phyloP scores from a whole-genome alignment of 2,797 vertebrate genomes.

The Fundulus diaphanus region DNA sequence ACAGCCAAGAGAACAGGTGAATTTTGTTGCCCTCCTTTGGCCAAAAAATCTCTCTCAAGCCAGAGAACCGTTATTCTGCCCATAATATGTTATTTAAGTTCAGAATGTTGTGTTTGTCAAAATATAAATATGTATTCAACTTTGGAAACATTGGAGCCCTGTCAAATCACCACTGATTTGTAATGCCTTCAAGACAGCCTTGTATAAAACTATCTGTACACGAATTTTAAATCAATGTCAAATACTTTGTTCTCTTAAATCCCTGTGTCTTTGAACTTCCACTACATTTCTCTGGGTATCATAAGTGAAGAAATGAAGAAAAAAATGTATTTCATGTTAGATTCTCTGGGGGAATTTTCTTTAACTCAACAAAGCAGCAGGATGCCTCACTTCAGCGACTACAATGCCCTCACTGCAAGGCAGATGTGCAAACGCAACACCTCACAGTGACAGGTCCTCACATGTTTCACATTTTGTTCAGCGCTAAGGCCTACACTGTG shows the following conservation, averaged over 20 bases:
- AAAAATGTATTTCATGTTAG: constrained; percentile 3
- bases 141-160: background rate
- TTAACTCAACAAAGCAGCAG: constrained; percentile 4
- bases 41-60: background rate
- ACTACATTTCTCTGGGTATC: background rate
- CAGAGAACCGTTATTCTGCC: background rate
- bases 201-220: background rate
- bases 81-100: constrained; percentile 1
- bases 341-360: constrained; percentile 1
- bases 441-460: constrained; percentile 2
- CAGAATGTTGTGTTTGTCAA: background rate
- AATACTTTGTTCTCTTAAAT: background rate
- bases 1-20: constrained; percentile 12
- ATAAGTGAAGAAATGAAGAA: background rate
- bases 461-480: constrained; percentile 16
- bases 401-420: constrained; percentile 25
- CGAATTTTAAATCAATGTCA: background rate
- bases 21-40: constrained; percentile 58
- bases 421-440: background rate
- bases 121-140: background rate
- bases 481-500: constrained; percentile 2
- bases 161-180: constrained; percentile 4
- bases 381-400: constrained; percentile 2
- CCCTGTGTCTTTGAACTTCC: background rate
- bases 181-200: constrained; percentile 18